phyloP scores from a whole-genome alignment of 1,140 invertebrate species.

The Wiebesia pumilae region DNA sequence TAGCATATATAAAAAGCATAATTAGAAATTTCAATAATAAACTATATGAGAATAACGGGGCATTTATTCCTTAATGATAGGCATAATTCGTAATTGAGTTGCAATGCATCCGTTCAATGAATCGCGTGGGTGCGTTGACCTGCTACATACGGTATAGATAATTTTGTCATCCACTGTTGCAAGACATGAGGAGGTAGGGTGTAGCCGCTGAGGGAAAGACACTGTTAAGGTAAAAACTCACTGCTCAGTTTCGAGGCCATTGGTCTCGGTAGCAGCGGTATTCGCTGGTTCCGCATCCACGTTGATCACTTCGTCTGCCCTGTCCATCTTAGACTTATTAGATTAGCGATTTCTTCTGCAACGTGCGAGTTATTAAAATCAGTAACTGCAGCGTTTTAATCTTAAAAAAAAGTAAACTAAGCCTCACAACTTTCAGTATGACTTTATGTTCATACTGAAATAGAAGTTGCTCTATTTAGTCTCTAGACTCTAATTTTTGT shows the following conservation, averaged over 20 bases:
- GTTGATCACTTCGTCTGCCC: constrained; percentile 30
- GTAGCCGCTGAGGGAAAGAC: background rate
- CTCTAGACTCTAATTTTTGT: background rate
- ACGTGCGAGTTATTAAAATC: background rate
- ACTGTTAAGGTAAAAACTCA: background rate
- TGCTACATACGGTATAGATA: background rate
- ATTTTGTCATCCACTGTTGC: background rate
- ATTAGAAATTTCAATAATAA: no score
- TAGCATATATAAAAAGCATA: no score
- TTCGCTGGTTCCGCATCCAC: background rate
- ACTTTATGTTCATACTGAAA: no score
- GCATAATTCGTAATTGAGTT: no score
- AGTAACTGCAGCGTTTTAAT: no score
- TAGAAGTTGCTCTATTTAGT: background rate
- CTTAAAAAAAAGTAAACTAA: no score
- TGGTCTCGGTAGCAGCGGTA: background rate
- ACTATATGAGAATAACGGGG: no score
- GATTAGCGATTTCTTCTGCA: background rate
- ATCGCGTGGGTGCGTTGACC: constrained; percentile 6
- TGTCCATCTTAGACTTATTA: background rate
- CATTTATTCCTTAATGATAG: no score
- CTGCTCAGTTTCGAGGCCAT: background rate
- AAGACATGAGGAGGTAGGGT: background rate
- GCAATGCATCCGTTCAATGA: no score
- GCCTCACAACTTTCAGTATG: no score